A percentile compares a stretch with the other conserved stretches of the same genome.
Evolutionary conservation across 2,888 invertebrate genomes (phyloP).

Genomic region (Lissonota sp.): DNA sequence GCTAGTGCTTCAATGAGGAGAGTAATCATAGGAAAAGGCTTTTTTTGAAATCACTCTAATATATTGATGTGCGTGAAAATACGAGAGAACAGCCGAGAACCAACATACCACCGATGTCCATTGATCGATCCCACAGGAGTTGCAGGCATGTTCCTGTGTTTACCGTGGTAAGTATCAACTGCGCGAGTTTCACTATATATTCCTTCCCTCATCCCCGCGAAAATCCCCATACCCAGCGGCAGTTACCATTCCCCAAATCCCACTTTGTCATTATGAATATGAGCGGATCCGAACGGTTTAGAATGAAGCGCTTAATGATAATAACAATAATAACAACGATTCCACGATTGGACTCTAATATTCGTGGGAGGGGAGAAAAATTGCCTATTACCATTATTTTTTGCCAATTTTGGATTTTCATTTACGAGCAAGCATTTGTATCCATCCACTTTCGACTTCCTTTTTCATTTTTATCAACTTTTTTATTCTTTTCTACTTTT

Average conservation of each 20-base stretch:
- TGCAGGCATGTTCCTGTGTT: constrained; percentile 48
- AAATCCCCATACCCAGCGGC: background rate
- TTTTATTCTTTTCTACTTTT: too few relatives aligned
- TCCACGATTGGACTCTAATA: too few relatives aligned
- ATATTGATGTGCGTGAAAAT: too few relatives aligned
- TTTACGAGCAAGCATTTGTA: too few relatives aligned
- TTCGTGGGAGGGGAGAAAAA: too few relatives aligned
- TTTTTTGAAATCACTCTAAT: too few relatives aligned
- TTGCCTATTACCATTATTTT: too few relatives aligned
- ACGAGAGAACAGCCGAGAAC: constrained; percentile 2
- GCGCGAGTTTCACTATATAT: constrained; percentile 17
- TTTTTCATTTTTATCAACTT: too few relatives aligned
- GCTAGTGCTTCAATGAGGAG: too few relatives aligned
- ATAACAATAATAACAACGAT: background rate
- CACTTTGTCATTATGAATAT: constrained; percentile 7
- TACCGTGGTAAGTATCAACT: constrained; percentile 50
- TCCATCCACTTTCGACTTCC: too few relatives aligned
- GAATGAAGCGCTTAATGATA: background rate
- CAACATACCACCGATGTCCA: constrained; percentile 50
- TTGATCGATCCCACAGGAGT: constrained; percentile 56
- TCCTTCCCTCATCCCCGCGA: background rate
- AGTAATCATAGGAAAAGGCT: too few relatives aligned
- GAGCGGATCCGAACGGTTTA: background rate
- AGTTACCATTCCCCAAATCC: constrained; percentile 2
- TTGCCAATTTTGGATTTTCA: too few relatives aligned